Conservation (phyloP, 1,140 invertebrate genomes). For the Holcopasites calliopsidis region DNA sequence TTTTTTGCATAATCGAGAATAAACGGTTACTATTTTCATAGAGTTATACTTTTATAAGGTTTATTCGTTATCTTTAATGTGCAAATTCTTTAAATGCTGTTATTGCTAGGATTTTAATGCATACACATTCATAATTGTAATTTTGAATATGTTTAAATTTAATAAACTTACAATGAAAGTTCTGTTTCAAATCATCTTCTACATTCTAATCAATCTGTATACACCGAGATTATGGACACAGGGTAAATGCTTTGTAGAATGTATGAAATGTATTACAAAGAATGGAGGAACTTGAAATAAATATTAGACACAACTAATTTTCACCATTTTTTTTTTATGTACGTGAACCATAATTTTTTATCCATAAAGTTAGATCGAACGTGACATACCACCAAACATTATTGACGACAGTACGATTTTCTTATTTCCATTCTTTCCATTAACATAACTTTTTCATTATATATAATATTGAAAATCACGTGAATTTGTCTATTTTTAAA, state of each 20-base stretch:
- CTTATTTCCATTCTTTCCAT: slow-evolving; percentile 22
- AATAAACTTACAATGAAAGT: slow-evolving; percentile 16
- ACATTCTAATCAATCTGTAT: slow-evolving; percentile 37
- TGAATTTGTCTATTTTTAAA: slow-evolving; percentile 1
- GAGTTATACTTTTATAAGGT: slow-evolving; percentile 20
- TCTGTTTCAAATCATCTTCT: slow-evolving; percentile 23
- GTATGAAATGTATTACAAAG: slow-evolving; percentile 57
- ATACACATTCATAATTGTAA: slow-evolving; percentile 11
- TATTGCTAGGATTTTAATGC: not conserved
- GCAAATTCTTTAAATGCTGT: no score
- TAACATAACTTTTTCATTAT: slow-evolving; percentile 16
- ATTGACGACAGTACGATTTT: slow-evolving; percentile 33
- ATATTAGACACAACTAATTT: slow-evolving; percentile 50
- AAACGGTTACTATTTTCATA: not conserved
- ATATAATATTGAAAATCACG: slow-evolving; percentile 14
- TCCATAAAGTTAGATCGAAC: slow-evolving; percentile 39
- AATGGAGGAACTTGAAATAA: slow-evolving; percentile 54
- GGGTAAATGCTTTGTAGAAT: slow-evolving; percentile 37
- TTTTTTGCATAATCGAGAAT: not conserved
- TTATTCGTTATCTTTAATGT: slow-evolving; percentile 7
- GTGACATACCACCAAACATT: slow-evolving; percentile 29
- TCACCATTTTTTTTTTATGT: slow-evolving; percentile 31
- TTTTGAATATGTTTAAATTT: slow-evolving; percentile 32
- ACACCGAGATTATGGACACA: slow-evolving; percentile 49
- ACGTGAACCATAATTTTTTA: slow-evolving; percentile 32